Evolutionary conservation across 1,140 invertebrate species (phyloP).

Genomic region (Parapsyche elsis): DNA sequence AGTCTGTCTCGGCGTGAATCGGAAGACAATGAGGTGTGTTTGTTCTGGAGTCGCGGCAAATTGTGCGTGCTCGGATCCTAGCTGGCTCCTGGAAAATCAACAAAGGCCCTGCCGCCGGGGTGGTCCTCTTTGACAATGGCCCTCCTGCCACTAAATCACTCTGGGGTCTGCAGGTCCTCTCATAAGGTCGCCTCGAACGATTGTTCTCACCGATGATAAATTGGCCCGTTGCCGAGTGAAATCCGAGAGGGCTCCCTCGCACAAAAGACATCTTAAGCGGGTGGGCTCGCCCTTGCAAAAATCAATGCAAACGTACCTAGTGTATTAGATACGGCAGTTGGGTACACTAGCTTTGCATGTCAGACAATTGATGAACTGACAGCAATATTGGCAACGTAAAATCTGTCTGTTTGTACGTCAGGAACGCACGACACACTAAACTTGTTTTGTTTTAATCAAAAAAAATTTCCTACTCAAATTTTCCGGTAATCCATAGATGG

Average conservation of each 20-base stretch:
- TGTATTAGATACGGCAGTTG: no score
- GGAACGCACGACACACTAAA: no score
- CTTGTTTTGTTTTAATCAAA: no score
- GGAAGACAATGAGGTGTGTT: not conserved
- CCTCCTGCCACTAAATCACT: conserved; percentile 6
- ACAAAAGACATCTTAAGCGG: not conserved
- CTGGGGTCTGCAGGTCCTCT: not conserved
- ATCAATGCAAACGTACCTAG: no score
- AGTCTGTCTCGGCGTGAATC: no score
- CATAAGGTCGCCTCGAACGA: not conserved
- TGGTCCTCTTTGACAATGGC: not conserved
- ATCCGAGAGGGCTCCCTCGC: not conserved
- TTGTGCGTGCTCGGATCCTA: not conserved
- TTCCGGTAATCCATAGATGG: no score
- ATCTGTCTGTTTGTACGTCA: no score
- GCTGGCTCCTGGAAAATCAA: conserved; percentile 10
- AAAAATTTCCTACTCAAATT: no score
- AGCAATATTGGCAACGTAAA: no score
- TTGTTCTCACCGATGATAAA: conserved; percentile 28
- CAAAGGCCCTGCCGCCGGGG: not conserved
- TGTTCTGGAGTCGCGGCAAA: conserved; percentile 9
- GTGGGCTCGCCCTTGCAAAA: no score
- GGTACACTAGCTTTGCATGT: no score
- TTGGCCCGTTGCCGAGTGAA: not conserved
- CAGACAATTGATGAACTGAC: no score